Evolutionary conservation across 2,888 invertebrate genomes (phyloP), one percentile per base, ranked within the genome.

Genomic region (Axea sp.): DNA sequence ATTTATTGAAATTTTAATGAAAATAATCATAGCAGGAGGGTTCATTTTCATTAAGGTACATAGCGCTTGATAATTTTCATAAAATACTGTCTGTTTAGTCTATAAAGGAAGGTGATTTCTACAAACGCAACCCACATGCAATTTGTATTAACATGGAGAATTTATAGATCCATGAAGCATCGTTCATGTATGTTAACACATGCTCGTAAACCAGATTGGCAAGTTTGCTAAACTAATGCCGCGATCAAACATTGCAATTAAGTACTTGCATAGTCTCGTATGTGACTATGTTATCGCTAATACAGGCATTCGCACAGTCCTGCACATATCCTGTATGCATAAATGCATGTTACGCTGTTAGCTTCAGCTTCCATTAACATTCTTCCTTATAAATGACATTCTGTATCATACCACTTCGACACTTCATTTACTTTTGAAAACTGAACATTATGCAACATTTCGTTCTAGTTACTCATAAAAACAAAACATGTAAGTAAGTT

Each of bases 161-260:
- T 60, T 53, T 60, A 53, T 74, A 49, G 41, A 69, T 53, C 35
- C 53, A 24, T 49, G 53, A 41, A 60, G 57, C 62, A 35, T 59
- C 33, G 60, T 47, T 47, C 39, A 37, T 45, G 49, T 59, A 41
- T 60, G 62, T 71, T 59, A 72, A 72, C 69, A 75, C 60, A 71
- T 72, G 67, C 19, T 64, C 49, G 22, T 47, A 57, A 72, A 72
- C 71, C 51, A 72, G 64, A 72, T 72, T 41, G 74, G 49, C 64
- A 73, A 76, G 79, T 78, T 77, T 80, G 77, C 75, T 69, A 47
- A 76, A 75, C 77, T 77, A 78, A 80, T 77, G 76, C 71, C 43
- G 47, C 77, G 78, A 81, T 81, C 78, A 81, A 81, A 82, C 78
- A 80, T 68, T 77, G 75, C 80, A 82, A 83, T 82, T 82, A 83